Percentiles rank a stretch among this genome's conserved stretches.
Evolutionary conservation across 1,140 invertebrate species (phyloP).

Genomic region (Dendrolimus kikuchii): DNA sequence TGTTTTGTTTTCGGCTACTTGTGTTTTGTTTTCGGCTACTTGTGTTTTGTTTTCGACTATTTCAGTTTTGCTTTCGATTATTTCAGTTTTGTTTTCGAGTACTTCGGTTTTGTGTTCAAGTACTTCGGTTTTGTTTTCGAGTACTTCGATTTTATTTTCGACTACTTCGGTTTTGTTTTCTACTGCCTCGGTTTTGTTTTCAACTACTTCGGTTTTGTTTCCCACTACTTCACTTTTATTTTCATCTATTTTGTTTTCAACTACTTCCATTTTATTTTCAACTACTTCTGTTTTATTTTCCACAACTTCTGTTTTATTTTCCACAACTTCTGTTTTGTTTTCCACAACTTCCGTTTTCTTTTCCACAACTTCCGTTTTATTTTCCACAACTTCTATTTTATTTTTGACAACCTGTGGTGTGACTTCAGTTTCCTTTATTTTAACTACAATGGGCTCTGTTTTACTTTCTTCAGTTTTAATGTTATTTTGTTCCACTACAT

Average conservation of each 20-base stretch:
- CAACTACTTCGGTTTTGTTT: too few species aligned
- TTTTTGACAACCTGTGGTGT: too few species aligned
- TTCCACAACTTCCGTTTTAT: too few species aligned
- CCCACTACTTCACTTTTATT: too few species aligned
- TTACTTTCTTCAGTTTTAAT: slow-evolving; percentile 9
- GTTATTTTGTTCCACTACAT: slow-evolving; percentile 3
- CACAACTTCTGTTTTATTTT: not conserved
- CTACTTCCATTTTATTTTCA: slow-evolving; percentile 6
- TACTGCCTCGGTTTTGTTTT: slow-evolving; percentile 10
- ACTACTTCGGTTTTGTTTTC: slow-evolving; percentile 13
- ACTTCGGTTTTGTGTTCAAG: not conserved
- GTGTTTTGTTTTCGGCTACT: too few species aligned
- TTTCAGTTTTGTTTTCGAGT: not conserved
- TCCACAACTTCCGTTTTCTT: not conserved
- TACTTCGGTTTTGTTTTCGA: not conserved
- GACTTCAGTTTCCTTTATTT: too few species aligned
- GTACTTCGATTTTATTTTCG: not conserved
- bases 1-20: not conserved
- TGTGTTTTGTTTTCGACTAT: too few species aligned
- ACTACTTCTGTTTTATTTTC: slow-evolving; percentile 8
- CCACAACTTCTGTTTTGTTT: not conserved
- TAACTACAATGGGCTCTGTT: not conserved
- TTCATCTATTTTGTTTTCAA: not conserved
- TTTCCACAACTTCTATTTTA: too few species aligned
- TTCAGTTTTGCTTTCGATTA: too few species aligned